Base-by-base conservation (phyloP, 1,140 invertebrate species). In the Drosophila ananassae region DNA sequence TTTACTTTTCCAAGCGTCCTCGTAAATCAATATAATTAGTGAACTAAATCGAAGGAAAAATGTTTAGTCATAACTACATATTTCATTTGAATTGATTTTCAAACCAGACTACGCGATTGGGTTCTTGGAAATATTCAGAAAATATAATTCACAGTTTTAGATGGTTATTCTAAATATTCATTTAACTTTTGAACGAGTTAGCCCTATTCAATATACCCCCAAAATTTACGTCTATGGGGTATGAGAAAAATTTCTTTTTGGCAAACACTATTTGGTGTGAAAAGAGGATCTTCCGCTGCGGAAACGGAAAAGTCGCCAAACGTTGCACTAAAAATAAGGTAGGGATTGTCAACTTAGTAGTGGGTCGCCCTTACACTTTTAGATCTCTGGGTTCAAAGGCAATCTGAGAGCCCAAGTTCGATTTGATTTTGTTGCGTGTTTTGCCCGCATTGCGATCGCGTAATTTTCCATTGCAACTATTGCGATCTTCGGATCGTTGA, bases 391-490 rank as follows among this genome's bases (percentile, higher is more conserved):
- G 63, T 44, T 57, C 32, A 50, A 22, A 57, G 63, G 34, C 63
- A 54, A 37, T 66, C 25, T 30, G 47, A 46, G 59, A 25, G 9
- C 41, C 13, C 21, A 12, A 34, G 17, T 22, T 56, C 50, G 37
- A 24, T 68, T 63, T 46, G 37, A 58, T 46, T 57, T 32, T 56
- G 24, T 68, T 69, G 50, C 41, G 66, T 68, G 50, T 69, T 69
- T 68, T 68, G 46, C 32, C 44, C 13, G n/a, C 63, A 48, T 34
- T 71, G 57, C 52, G 55, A 54, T 39, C 47, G 73, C 64, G 74
- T 77, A 77, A 77, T 77, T 77, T 77, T 77, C 74, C 74, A 77
- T 57, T 77, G 63, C 64, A 77, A 68, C 67, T 69, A 69, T 32
- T 57, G 52, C 44, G 41, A 39, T 48, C 62, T 24, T 6, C 30